These are phyloP conservation scores for Coilia nasus DNA, from an alignment of 2,797 vertebrate species.

Conservation along the genomic window DNA sequence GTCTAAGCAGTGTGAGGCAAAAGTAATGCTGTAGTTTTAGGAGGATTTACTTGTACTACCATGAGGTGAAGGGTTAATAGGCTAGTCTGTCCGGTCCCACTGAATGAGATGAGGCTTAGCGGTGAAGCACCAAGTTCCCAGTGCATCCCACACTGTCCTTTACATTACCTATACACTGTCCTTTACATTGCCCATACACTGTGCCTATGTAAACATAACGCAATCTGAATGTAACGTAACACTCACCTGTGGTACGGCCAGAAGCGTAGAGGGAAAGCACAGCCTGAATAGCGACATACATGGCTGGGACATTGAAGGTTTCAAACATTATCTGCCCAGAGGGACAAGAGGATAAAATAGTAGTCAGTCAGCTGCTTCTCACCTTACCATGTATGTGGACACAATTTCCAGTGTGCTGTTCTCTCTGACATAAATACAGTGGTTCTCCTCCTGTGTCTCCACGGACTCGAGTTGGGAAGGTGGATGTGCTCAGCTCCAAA, in stretches of 20 bases:
- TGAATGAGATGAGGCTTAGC: background rate
- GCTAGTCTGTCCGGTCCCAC: background rate
- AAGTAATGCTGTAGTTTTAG: background rate
- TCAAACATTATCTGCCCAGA: conserved; percentile 72
- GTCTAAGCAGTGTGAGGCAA: background rate
- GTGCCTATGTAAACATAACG: background rate
- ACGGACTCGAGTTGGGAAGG: too few species aligned
- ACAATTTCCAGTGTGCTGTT: background rate
- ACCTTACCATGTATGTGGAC: background rate
- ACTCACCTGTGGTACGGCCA: conserved; percentile 87
- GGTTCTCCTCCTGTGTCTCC: too few species aligned
- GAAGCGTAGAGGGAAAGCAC: conserved; percentile 90
- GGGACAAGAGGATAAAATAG: background rate
- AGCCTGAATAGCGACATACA: conserved; percentile 93
- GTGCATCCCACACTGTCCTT: background rate
- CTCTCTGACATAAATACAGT: background rate
- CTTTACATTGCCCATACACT: background rate
- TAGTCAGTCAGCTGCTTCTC: background rate
- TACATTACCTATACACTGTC: background rate
- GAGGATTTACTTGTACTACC: background rate
- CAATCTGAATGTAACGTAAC: background rate
- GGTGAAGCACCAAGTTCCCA: background rate
- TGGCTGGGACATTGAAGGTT: conserved; percentile 78
- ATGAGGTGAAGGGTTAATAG: background rate
- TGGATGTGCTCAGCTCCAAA: too few species aligned